Evolutionary conservation across 1,140 invertebrate genomes (phyloP).

Genomic region (Thereuonema tuberculata): DNA sequence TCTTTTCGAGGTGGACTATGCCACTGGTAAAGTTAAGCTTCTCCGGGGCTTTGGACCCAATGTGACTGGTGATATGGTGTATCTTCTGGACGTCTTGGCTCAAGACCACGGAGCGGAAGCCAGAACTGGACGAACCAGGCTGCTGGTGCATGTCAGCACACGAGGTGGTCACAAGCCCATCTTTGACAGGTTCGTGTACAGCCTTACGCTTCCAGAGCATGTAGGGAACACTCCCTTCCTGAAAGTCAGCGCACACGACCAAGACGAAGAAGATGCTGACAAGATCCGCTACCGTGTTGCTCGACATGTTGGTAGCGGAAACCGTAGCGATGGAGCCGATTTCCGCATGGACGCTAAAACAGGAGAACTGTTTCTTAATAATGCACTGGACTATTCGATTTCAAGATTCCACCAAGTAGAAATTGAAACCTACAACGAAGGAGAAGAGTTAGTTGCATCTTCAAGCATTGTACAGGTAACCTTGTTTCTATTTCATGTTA

Average conservation of each 20-base stretch:
- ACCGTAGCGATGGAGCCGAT: constrained; percentile 65
- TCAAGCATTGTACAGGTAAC: not conserved
- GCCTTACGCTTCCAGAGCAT: not conserved
- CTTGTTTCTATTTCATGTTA: not conserved
- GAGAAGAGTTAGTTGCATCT: not conserved
- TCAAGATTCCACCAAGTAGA: not conserved
- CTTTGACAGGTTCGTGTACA: constrained; percentile 9
- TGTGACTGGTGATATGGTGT: not conserved
- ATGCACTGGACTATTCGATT: constrained; percentile 53
- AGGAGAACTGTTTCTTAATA: constrained; percentile 66
- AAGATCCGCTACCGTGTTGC: not conserved
- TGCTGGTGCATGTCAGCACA: constrained; percentile 1
- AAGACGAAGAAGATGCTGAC: not conserved
- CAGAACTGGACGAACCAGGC: not conserved
- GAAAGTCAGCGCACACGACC: not conserved
- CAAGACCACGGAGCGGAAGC: constrained; percentile 9
- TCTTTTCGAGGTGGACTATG: constrained; percentile 1
- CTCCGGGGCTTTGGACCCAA: not conserved
- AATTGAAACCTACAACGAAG: constrained; percentile 2
- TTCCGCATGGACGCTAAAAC: constrained; percentile 69
- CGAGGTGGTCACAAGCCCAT: constrained; percentile 5
- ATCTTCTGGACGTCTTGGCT: constrained; percentile 4
- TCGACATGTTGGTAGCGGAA: constrained; percentile 49
- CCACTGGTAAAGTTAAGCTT: not conserved
- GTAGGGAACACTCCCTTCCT: not conserved